Base-by-base conservation (phyloP, 2,797 vertebrate genomes). In the Lepus oiostolus region DNA sequence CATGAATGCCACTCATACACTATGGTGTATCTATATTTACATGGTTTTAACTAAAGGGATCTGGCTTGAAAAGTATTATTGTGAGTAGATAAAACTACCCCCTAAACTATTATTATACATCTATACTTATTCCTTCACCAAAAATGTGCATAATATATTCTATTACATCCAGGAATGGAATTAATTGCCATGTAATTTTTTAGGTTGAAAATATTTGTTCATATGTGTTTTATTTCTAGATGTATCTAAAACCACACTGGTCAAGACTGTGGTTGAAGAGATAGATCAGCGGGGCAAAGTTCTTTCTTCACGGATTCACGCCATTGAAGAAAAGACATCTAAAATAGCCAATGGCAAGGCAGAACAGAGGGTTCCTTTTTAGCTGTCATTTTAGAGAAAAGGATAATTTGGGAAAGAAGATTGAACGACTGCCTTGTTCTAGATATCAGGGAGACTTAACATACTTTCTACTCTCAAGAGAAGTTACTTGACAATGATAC, bases 201-300 rank as follows among this genome's bases (percentile, higher is more conserved):
- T 26, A n/a, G 16, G 62, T 62, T 88, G 50, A 88, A 70, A 68
- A 7, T 47, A 7, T 90, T 9, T n/a, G 30, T 28, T 94, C 68
- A 35, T 16, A 19, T 35, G 17, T 72, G 5, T 90, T 96, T 96
- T 88, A 12, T 93, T 95, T 95, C 92, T 96, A 97, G 97, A 97
- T 63, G 81, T 93, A 95, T 52, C 97, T 92, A 97, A 92, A 96
- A 97, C 96, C 65, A 97, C 97, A 0, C 88, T 97, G 83, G 95
- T 97, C 60, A 97, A 97, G 95, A 97, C 88, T 0, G 97, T 97
- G 90, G 92, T 97, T 50, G 97, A 97, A 96, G 97, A 97, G 74
- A 84, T 96, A 80, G 97, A 97, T 79, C 96, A 96, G 14, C 82
- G 92, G 65, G 96, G 97, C 7, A 96, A 97, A 92, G 96, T 97